phyloP scores from a whole-genome alignment of 2,113 vertebrate species.

The Porphyrio hochstetteri region DNA sequence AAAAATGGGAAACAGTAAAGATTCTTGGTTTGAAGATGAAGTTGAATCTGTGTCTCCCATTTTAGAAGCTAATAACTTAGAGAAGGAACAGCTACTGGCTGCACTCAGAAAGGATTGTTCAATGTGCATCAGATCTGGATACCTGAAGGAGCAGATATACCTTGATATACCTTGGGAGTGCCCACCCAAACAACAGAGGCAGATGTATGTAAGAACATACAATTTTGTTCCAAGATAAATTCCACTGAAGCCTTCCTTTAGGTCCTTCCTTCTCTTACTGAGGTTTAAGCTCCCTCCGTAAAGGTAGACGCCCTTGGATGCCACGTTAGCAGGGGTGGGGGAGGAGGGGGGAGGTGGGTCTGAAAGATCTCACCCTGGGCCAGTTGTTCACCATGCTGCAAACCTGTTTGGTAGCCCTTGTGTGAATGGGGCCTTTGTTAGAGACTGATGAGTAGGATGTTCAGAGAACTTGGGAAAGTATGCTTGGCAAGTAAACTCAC shows the following conservation, averaged over 20 bases:
- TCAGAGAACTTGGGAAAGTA: conserved; percentile 61
- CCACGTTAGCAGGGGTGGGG: neutral
- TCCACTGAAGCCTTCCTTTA: neutral
- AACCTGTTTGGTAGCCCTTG: neutral
- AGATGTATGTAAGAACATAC: neutral
- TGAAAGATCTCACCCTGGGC: neutral
- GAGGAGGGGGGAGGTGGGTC: neutral
- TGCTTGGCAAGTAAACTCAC: conserved; percentile 57
- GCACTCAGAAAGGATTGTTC: neutral
- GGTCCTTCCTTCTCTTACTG: neutral
- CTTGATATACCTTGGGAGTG: neutral
- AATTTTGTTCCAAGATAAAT: neutral
- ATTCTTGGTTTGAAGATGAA: neutral
- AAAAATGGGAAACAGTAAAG: neutral
- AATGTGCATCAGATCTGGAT: neutral
- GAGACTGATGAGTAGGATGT: conserved; percentile 1
- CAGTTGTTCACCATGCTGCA: neutral
- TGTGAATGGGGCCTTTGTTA: conserved; percentile 60
- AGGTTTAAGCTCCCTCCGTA: neutral
- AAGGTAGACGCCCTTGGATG: neutral
- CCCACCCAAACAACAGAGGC: neutral
- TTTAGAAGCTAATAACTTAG: neutral
- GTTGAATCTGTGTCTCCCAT: neutral
- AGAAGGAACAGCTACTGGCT: neutral
- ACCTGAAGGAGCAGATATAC: neutral